Evolutionary conservation across 1,140 invertebrate species (phyloP).

Genomic region (Homarus americanus): DNA sequence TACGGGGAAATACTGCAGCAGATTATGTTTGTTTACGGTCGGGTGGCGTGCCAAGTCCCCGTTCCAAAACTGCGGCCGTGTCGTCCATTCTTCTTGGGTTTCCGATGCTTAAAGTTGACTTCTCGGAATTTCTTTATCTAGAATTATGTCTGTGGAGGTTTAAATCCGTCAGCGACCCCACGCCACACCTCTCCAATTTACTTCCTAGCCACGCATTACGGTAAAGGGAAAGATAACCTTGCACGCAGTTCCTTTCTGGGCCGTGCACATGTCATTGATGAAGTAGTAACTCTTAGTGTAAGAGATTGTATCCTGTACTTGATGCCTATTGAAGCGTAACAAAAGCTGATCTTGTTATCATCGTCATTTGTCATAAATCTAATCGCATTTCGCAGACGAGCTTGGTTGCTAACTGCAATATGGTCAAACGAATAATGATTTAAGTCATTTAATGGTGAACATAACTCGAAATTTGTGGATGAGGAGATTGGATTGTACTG

Average conservation of each 20-base stretch:
- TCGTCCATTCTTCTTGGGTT: background rate
- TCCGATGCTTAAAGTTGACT: background rate
- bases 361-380: slow-evolving; percentile 3
- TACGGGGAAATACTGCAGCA: background rate
- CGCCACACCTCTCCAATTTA: background rate
- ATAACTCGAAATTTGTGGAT: background rate
- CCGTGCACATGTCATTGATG: background rate
- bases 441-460: background rate
- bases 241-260: background rate
- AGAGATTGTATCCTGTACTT: background rate
- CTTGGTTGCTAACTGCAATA: background rate
- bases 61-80: background rate
- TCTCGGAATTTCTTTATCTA: background rate
- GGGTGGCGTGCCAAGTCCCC: background rate
- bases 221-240: background rate
- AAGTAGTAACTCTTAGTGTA: background rate
- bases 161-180: background rate
- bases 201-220: background rate
- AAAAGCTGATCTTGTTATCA: background rate
- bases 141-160: background rate
- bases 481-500: background rate
- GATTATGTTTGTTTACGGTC: background rate
- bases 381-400: background rate
- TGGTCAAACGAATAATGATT: background rate
- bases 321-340: background rate